Conservation (phyloP, 2,888 invertebrate genomes). For the Harmothoe impar region DNA sequence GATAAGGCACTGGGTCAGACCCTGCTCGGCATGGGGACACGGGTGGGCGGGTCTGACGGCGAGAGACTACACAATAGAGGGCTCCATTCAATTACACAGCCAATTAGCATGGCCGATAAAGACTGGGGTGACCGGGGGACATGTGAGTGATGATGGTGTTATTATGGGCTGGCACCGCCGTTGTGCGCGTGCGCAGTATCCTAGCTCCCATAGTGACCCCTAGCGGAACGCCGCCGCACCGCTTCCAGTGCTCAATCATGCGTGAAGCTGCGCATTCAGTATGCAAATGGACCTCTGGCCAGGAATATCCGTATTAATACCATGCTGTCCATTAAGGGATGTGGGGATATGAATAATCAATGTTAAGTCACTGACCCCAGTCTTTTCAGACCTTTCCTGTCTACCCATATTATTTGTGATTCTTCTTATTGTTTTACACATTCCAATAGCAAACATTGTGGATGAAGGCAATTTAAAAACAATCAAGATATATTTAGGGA, state of each 20-base stretch:
- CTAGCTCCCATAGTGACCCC: not conserved
- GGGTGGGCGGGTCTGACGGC: too few relatives aligned
- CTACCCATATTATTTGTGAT: too few relatives aligned
- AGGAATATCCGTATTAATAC: conserved; percentile 33
- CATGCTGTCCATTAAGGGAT: conserved; percentile 2
- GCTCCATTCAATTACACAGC: conserved; percentile 28
- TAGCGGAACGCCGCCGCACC: not conserved
- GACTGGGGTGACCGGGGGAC: not conserved
- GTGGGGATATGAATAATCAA: conserved; percentile 24
- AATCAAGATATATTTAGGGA: not conserved
- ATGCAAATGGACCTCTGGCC: conserved; percentile 8
- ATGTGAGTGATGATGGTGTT: conserved; percentile 16
- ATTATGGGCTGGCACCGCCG: not conserved
- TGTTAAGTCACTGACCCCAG: not conserved
- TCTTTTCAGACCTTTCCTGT: not conserved
- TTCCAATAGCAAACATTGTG: too few relatives aligned
- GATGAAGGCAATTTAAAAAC: too few relatives aligned
- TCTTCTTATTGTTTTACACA: too few relatives aligned
- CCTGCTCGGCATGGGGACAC: too few relatives aligned
- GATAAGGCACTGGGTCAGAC: too few relatives aligned
- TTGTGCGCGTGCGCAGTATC: conserved; percentile 12
- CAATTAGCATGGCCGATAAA: conserved; percentile 39
- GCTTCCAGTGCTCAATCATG: conserved; percentile 14
- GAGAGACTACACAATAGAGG: too few relatives aligned
- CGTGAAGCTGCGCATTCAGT: conserved; percentile 21